These are phyloP conservation scores for Ceyx cyanopectus DNA, from an alignment of 2,113 vertebrate genomes.

Conservation along the genomic window DNA sequence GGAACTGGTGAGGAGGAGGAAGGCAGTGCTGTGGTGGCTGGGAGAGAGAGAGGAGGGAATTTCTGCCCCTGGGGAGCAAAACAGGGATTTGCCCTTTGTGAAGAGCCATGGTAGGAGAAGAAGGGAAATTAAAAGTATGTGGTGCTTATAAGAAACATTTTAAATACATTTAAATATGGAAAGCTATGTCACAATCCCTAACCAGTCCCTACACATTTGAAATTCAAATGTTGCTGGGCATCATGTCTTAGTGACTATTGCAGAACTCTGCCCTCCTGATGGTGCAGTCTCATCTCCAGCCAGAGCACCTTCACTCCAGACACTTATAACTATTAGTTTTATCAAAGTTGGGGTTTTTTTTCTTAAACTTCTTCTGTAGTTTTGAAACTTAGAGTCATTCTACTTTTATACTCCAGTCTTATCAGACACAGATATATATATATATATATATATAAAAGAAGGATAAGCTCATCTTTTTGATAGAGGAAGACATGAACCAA, in stretches of 20 bases:
- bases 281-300: not conserved
- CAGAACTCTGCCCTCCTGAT: not conserved
- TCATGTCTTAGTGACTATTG: not conserved
- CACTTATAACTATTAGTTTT: not conserved
- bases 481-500: not conserved
- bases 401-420: not conserved
- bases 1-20: not conserved
- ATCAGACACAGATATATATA: not conserved
- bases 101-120: not conserved
- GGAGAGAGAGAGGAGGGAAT: not conserved
- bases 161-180: not conserved
- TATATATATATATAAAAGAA: not conserved
- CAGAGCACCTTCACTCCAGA: not conserved
- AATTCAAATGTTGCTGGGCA: not conserved
- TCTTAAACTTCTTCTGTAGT: not conserved
- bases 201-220: not conserved
- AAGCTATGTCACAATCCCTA: not conserved
- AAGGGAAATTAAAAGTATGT: not conserved
- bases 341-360: not conserved
- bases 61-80: not conserved
- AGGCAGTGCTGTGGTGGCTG: fast-evolving
- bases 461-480: not conserved
- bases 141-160: not conserved
- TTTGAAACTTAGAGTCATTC: not conserved
- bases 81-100: not conserved